Percentiles rank a stretch among this genome's conserved stretches.
phyloP scores from a whole-genome alignment of 1,140 invertebrate species.

The Aphis gossypii region DNA sequence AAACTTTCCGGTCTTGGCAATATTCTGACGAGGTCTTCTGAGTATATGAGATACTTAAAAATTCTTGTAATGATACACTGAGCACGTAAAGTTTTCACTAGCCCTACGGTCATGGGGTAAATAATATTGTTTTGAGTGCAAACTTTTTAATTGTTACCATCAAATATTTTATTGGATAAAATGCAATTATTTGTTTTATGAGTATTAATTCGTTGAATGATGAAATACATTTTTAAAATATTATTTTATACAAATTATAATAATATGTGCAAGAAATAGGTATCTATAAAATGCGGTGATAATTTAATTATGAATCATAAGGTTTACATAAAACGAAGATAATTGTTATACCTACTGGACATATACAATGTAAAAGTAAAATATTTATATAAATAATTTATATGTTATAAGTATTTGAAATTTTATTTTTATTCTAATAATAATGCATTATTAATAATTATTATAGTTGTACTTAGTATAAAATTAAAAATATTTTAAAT shows the following conservation, averaged over 20 bases:
- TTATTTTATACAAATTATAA: background rate
- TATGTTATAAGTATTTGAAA: no score
- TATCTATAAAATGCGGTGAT: background rate
- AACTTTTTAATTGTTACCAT: constrained; percentile 12
- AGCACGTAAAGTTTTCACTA: constrained; percentile 1
- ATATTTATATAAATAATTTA: no score
- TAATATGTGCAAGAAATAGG: background rate
- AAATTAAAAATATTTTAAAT: background rate
- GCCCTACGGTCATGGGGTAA: background rate
- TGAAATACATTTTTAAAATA: background rate
- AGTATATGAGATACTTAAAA: constrained; percentile 28
- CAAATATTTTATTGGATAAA: background rate
- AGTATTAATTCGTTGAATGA: background rate
- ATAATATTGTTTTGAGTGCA: constrained; percentile 17
- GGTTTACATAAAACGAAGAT: no score
- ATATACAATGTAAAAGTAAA: no score
- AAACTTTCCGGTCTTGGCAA: background rate
- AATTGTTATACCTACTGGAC: no score
- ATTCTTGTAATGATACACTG: constrained; percentile 19
- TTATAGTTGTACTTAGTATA: background rate
- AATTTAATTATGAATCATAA: background rate
- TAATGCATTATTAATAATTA: no score
- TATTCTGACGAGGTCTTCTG: constrained; percentile 3
- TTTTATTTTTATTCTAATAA: no score
- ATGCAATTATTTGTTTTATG: background rate